Evolutionary conservation across 2,888 invertebrate species (phyloP).

Genomic region (Pardosa pseudoannulata): DNA sequence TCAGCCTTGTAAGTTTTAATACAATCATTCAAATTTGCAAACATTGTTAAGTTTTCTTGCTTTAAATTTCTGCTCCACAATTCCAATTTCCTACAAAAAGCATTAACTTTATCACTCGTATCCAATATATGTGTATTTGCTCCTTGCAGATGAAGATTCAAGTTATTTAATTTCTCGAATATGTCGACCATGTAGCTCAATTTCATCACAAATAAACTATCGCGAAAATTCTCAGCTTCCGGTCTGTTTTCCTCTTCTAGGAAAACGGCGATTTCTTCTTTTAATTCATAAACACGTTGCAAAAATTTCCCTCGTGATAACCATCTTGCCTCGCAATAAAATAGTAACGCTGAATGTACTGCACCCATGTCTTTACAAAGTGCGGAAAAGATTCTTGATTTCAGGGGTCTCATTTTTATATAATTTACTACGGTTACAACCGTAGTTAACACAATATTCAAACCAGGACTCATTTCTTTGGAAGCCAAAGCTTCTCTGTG

Average conservation of each 20-base stretch:
- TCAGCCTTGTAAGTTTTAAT: conserved; percentile 11
- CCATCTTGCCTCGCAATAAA: conserved; percentile 38
- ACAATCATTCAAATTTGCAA: conserved; percentile 36
- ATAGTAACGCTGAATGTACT: conserved; percentile 37
- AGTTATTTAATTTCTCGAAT: conserved; percentile 49
- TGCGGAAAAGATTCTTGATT: conserved; percentile 33
- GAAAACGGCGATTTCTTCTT: conserved; percentile 19
- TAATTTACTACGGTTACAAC: conserved; percentile 38
- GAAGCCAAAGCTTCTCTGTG: conserved; percentile 37
- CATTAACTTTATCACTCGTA: conserved; percentile 50
- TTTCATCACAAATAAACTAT: conserved; percentile 37
- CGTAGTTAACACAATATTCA: conserved; percentile 33
- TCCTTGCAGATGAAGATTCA: conserved; percentile 52
- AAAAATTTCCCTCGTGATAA: conserved; percentile 26
- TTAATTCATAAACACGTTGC: conserved; percentile 37
- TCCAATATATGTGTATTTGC: conserved; percentile 50
- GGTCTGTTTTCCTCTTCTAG: conserved; percentile 19
- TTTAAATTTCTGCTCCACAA: conserved; percentile 56
- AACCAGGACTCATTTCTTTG: conserved; percentile 28
- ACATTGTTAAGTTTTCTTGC: conserved; percentile 39
- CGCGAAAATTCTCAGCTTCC: conserved; percentile 15
- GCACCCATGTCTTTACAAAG: conserved; percentile 29
- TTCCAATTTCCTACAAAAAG: conserved; percentile 52
- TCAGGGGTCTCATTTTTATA: conserved; percentile 38
- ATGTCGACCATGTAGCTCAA: conserved; percentile 40